These are phyloP conservation scores for Equus przewalskii DNA, from an alignment of 2,113 vertebrate genomes.

Conservation along the genomic window DNA sequence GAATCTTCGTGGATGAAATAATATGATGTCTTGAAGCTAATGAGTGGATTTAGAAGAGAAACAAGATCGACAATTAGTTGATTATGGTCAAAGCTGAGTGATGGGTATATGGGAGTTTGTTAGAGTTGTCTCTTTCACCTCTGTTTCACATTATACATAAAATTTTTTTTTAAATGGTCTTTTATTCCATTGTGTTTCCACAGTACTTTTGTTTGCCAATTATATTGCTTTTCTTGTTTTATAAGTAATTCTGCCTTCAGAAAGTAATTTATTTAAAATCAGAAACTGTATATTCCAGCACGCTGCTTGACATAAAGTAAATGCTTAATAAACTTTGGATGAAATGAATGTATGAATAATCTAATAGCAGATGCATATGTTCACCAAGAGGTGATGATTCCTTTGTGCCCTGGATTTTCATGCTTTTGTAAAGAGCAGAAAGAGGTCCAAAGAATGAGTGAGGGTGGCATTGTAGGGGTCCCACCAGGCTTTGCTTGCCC, in stretches of 20 bases:
- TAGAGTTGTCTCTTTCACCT: background rate
- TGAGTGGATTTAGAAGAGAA: conserved; percentile 35
- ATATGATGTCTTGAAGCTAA: background rate
- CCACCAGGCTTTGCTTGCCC: background rate
- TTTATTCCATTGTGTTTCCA: conserved; percentile 43
- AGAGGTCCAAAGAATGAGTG: background rate
- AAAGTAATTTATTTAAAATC: conserved; percentile 47
- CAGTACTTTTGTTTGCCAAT: conserved; percentile 30
- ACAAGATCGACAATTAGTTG: background rate
- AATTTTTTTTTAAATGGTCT: background rate
- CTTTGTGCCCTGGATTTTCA: background rate
- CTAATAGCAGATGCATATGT: background rate
- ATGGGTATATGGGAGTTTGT: background rate
- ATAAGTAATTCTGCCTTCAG: conserved; percentile 42
- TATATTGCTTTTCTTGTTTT: conserved; percentile 31
- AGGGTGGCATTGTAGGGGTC: background rate
- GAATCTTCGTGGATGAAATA: conserved; percentile 47
- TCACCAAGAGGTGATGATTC: background rate
- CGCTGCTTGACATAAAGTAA: background rate
- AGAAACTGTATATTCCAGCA: conserved; percentile 18
- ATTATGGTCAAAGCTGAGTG: background rate
- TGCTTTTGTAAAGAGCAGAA: conserved; percentile 21
- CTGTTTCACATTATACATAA: conserved; percentile 14
- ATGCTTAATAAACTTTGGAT: conserved; percentile 8
- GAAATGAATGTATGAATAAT: conserved; percentile 14